Percentiles rank a stretch among this genome's conserved stretches.
Evolutionary conservation across 2,888 invertebrate genomes (phyloP).

Genomic region (Melinopterus prodromus): DNA sequence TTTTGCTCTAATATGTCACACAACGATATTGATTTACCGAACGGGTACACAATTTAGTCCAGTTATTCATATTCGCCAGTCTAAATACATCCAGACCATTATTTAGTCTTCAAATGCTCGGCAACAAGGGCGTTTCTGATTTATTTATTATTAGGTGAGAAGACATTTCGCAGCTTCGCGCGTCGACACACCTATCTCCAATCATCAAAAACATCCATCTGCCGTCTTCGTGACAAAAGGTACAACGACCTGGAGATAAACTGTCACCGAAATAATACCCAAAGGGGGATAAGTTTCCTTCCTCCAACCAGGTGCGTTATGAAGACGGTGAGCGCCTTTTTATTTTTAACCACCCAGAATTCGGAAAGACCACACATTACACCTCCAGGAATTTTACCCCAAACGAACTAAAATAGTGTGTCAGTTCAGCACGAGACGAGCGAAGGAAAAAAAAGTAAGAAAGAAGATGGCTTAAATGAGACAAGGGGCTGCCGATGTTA

Average conservation of each 20-base stretch:
- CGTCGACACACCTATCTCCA: background rate
- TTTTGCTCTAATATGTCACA: too few species aligned
- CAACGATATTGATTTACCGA: too few species aligned
- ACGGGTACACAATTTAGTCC: too few species aligned
- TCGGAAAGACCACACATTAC: background rate
- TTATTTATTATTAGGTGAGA: background rate
- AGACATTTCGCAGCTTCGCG: background rate
- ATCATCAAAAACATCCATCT: background rate
- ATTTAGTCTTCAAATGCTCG: too few species aligned
- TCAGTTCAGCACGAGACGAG: conserved; percentile 9
- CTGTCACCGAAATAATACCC: background rate
- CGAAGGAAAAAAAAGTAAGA: background rate
- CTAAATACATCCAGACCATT: too few species aligned
- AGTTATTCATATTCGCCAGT: too few species aligned
- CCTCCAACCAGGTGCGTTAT: background rate
- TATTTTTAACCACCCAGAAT: background rate
- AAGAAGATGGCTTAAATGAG: background rate
- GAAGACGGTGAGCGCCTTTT: conserved; percentile 5
- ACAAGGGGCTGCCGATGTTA: background rate
- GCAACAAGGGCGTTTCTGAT: too few species aligned
- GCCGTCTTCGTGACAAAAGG: background rate
- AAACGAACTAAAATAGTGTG: conserved; percentile 10
- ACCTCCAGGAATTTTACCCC: background rate
- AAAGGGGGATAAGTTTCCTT: conserved; percentile 10
- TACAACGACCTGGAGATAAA: background rate